Conservation (phyloP, 2,888 invertebrate genomes). For the Cheilosia impressa region DNA sequence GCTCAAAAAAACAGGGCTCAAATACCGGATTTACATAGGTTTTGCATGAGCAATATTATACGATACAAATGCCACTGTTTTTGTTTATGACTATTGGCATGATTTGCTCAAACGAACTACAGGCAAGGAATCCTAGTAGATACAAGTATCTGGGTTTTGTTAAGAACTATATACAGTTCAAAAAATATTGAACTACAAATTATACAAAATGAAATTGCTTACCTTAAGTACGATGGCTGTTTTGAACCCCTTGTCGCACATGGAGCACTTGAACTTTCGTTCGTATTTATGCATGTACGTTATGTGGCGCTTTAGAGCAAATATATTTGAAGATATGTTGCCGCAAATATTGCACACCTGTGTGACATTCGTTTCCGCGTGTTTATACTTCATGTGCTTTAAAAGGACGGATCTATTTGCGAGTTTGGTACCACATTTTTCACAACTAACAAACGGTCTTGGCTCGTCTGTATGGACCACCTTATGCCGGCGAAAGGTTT, state of each 20-base stretch:
- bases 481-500: constrained; percentile 74
- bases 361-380: constrained; percentile 71
- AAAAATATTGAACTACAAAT: too few species aligned
- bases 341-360: constrained; percentile 77
- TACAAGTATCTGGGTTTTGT: too few species aligned
- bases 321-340: constrained; percentile 71
- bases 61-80: too few species aligned
- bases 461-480: constrained; percentile 46
- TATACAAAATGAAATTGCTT: constrained; percentile 25
- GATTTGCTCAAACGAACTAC: too few species aligned
- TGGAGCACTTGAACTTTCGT: constrained; percentile 75
- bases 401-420: constrained; percentile 66
- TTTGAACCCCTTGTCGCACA: constrained; percentile 77
- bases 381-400: constrained; percentile 75
- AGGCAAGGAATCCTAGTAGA: too few species aligned
- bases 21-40: too few species aligned
- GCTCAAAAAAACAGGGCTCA: too few species aligned
- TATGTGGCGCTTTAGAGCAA: constrained; percentile 76
- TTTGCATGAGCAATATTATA: too few species aligned
- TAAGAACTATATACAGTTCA: too few species aligned
- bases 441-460: constrained; percentile 61
- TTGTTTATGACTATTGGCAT: too few species aligned
- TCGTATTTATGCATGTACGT: constrained; percentile 75
- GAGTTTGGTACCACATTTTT: constrained; percentile 74
- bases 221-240: constrained; percentile 78